Conservation (phyloP, 2,888 invertebrate species). For the Yponomeuta sedellus region DNA sequence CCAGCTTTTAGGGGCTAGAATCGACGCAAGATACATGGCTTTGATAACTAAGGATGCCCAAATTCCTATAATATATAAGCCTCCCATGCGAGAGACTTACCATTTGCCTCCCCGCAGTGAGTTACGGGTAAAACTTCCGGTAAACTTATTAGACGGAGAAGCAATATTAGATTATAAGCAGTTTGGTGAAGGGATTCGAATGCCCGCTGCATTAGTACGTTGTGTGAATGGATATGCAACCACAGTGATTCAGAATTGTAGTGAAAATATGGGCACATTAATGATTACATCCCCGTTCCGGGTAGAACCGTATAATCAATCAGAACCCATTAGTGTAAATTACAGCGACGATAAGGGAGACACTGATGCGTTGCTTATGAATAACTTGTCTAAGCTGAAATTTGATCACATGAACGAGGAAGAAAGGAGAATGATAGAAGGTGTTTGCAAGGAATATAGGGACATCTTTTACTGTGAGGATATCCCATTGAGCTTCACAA, state of each 20-base stretch:
- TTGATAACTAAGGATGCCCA: neutral
- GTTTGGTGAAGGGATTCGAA: neutral
- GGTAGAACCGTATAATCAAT: neutral
- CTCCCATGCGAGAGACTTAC: neutral
- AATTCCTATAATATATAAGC: neutral
- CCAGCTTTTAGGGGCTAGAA: neutral
- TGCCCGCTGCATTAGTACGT: neutral
- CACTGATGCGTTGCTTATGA: neutral
- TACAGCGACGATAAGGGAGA: neutral
- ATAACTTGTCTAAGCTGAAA: neutral
- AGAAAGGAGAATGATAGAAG: constrained; percentile 16
- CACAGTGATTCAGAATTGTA: neutral
- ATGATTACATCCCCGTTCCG: neutral
- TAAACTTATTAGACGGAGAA: constrained; percentile 3
- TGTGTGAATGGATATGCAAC: neutral
- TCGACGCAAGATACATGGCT: neutral
- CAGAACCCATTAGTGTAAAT: neutral
- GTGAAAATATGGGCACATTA: neutral
- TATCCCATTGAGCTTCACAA: constrained; percentile 8
- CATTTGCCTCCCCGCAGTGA: neutral
- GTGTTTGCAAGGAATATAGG: constrained; percentile 24
- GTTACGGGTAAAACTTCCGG: neutral
- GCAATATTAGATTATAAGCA: neutral
- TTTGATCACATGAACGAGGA: neutral
- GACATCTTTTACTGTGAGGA: constrained; percentile 17